A percentile compares a stretch with the other conserved stretches of the same genome.
phyloP scores from a whole-genome alignment of 2,113 vertebrate species.

The Sphyrna mokarran region DNA sequence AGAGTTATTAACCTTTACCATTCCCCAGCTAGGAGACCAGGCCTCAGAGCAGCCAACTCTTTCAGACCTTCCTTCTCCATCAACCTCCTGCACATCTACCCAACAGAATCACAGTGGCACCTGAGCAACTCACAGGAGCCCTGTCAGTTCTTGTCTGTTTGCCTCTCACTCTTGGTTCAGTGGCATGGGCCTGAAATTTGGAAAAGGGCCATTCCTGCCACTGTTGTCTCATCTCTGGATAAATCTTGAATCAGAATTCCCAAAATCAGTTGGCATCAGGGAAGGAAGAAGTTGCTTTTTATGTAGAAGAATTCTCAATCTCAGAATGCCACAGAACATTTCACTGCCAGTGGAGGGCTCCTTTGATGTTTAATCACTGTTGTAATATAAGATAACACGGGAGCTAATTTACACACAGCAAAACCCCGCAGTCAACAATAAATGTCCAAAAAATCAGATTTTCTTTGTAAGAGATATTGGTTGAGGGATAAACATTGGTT shows the following conservation, averaged over 20 bases:
- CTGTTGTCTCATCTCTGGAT: neutral
- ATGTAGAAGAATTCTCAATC: neutral
- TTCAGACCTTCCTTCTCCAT: neutral
- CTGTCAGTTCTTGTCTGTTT: no score
- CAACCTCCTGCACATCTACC: no score
- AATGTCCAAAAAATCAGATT: neutral
- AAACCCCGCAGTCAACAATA: neutral
- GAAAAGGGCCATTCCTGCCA: neutral
- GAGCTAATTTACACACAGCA: no score
- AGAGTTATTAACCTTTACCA: neutral
- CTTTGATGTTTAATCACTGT: neutral
- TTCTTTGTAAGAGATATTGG: neutral
- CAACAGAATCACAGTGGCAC: no score
- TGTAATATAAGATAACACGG: neutral
- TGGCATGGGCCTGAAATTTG: neutral
- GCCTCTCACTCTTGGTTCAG: neutral
- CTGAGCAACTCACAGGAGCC: no score
- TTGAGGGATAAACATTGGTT: neutral
- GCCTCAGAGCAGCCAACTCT: neutral
- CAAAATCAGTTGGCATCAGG: neutral
- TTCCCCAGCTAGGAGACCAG: neutral
- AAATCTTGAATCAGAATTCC: neutral
- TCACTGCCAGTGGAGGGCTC: neutral
- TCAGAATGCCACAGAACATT: neutral
- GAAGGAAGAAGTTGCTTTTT: neutral